Conservation (phyloP, 1,140 invertebrate genomes). For the Eciton burchellii region DNA sequence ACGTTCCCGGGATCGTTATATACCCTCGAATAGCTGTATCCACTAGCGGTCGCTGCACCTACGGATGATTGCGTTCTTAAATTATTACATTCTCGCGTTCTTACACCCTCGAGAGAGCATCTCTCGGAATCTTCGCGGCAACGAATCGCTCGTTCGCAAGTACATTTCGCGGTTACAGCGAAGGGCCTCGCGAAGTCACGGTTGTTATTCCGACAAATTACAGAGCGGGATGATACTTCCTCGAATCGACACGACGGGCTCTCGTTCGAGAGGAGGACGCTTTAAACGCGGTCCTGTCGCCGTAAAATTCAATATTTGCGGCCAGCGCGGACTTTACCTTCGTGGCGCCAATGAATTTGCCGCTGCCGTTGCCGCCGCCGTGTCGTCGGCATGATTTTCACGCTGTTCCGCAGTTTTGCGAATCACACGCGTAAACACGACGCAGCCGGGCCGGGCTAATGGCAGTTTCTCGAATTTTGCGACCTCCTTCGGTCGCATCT, state of each 20-base stretch:
- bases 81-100: conserved; percentile 31
- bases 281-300: conserved; percentile 47
- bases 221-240: conserved; percentile 41
- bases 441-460: not conserved
- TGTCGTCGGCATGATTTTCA: conserved; percentile 24
- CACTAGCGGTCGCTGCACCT: conserved; percentile 8
- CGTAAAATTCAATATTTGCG: conserved; percentile 70
- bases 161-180: conserved; percentile 55
- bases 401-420: conserved; percentile 22
- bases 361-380: conserved; percentile 25
- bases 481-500: not conserved
- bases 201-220: conserved; percentile 61
- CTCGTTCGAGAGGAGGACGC: not conserved
- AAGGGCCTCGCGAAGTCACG: conserved; percentile 17
- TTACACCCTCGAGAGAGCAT: conserved; percentile 10
- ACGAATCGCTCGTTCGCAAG: conserved; percentile 55
- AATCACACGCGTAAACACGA: conserved; percentile 7
- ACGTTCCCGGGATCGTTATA: conserved; percentile 20
- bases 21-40: conserved; percentile 26
- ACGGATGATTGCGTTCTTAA: conserved; percentile 46
- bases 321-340: conserved; percentile 25
- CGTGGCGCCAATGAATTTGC: conserved; percentile 63
- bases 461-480: not conserved
- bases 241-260: conserved; percentile 32
- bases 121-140: conserved; percentile 35